Evolutionary conservation across 2,797 vertebrate genomes (phyloP).

Genomic region (Hoplostethus mediterraneus): DNA sequence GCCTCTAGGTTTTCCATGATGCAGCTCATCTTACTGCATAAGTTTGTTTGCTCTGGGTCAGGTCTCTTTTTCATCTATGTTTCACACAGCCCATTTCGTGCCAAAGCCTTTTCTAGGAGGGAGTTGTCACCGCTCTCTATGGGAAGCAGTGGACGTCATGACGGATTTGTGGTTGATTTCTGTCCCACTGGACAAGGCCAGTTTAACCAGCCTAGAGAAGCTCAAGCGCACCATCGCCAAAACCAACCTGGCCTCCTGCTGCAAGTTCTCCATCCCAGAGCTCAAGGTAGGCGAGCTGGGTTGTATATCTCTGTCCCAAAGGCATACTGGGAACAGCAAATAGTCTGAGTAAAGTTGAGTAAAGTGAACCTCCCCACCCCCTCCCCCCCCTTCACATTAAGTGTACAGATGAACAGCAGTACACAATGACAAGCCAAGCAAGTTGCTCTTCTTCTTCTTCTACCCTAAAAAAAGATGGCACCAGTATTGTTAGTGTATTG

Average conservation of each 20-base stretch:
- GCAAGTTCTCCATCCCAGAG: constrained; percentile 93
- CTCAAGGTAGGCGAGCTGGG: constrained; percentile 88
- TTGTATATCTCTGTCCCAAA: neutral
- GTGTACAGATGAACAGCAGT: neutral
- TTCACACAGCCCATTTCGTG: constrained; percentile 4
- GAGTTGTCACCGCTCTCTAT: constrained; percentile 21
- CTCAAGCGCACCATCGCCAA: constrained; percentile 89
- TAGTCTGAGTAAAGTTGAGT: neutral
- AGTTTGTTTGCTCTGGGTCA: constrained; percentile 15
- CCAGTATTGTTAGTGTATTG: constrained; percentile 4
- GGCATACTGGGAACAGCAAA: neutral
- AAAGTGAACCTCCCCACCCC: neutral
- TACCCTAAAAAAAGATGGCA: neutral
- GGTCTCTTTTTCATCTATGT: constrained; percentile 12
- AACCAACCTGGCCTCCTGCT: constrained; percentile 88
- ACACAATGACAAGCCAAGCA: neutral
- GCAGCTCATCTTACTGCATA: neutral
- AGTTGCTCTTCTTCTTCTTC: neutral
- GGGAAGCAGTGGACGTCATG: constrained; percentile 79
- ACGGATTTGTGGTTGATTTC: constrained; percentile 95
- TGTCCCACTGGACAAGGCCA: constrained; percentile 93
- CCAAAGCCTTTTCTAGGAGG: constrained; percentile 17
- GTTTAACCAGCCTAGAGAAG: constrained; percentile 89
- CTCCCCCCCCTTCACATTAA: neutral
- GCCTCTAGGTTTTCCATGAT: neutral